Base-by-base conservation (phyloP, 2,113 vertebrate species). In the Chroicocephalus ridibundus region DNA sequence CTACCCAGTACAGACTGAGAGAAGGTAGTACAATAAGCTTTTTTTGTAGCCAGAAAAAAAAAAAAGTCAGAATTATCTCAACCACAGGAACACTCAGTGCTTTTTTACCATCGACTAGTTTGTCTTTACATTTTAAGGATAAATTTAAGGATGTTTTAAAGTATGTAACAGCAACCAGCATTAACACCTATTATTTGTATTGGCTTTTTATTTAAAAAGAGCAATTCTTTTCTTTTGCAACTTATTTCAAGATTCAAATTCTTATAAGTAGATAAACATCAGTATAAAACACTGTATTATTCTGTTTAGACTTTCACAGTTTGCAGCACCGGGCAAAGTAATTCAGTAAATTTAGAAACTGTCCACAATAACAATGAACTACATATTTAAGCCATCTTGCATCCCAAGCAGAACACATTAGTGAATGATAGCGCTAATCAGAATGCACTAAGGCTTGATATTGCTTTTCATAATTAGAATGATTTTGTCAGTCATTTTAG, bases 401-500 rank as follows among this genome's bases (percentile, higher is more conserved):
- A 84, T 72, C 70, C 71, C 70, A 61, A 87, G 91, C 36, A 95
- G 84, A 97, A 91, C 74, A 58, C 42, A 91, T 70, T 81, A 92
- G 27, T 61, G 51, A 95, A 62, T 79, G 69, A 92, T 54, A 76
- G 66, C 29, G 17, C 61, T 93, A 84, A 89, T 91, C 29, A 86
- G 38, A 86, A 91, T 36, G 47, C 47, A 82, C 68, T 86, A 84
- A 64, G 91, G 36, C 72, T 93, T 66, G 65, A 75, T 81, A 86
- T 32, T 71, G 52, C 25, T 81, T 92, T 93, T 89, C 88, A 71
- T 70, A 93, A 88, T 86, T 60, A 86, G 42, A 78, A 83, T 84
- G 10, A 75, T 75, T 90, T 88, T 78, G 24, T 49, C 82, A 88
- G 72, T 92, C 69, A 90, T 66, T 93, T 88, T 77, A 70, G 46